Evolutionary conservation across 1,140 invertebrate genomes (phyloP).

Genomic region (Leptonema lineaticorne): DNA sequence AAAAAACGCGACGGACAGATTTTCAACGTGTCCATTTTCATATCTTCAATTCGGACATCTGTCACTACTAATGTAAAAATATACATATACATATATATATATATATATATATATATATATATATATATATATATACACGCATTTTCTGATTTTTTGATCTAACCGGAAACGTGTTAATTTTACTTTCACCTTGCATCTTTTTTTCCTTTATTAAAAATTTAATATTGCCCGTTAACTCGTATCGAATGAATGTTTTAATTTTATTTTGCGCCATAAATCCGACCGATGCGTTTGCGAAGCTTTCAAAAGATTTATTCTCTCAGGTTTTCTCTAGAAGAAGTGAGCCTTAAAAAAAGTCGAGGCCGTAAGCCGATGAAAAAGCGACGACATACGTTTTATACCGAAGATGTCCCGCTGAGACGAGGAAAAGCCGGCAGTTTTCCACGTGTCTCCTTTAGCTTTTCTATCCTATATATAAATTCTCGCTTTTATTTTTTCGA

Average conservation of each 20-base stretch:
- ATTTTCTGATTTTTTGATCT: not conserved
- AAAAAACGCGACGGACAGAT: too few relatives aligned
- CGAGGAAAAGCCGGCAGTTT: too few relatives aligned
- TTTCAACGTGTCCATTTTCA: too few relatives aligned
- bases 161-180: not conserved
- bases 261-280: not conserved
- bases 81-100: too few relatives aligned
- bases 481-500: too few relatives aligned
- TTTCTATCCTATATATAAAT: too few relatives aligned
- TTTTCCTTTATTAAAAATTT: too few relatives aligned
- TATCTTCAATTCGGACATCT: too few relatives aligned
- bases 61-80: too few relatives aligned
- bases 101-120: too few relatives aligned
- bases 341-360: conserved; percentile 3
- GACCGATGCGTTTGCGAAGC: not conserved
- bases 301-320: conserved; percentile 10
- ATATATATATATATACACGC: not conserved
- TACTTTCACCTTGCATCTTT: not conserved
- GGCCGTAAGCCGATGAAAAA: conserved; percentile 3
- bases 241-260: not conserved
- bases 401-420: not conserved
- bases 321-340: not conserved
- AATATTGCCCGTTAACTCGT: too few relatives aligned
- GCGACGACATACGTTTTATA: not conserved
- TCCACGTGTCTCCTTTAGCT: too few relatives aligned